These are phyloP conservation scores for Silurus glanis DNA, from an alignment of 2,113 vertebrate species.

Conservation along the genomic window DNA sequence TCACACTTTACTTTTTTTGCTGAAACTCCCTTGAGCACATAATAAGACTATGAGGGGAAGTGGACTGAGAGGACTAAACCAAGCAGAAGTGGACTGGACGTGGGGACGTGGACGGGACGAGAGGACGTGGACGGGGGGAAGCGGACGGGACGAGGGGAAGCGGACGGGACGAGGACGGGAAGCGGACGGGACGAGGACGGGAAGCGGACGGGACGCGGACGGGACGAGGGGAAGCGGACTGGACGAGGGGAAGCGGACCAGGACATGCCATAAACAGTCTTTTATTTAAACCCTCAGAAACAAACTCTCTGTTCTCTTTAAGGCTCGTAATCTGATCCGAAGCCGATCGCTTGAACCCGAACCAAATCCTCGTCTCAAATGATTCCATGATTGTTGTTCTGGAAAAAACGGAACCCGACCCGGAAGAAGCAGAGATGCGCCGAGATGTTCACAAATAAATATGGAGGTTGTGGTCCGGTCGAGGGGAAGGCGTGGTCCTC, in stretches of 20 bases:
- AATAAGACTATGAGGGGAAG: background rate
- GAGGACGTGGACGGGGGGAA: too few species aligned
- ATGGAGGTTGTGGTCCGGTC: slow-evolving; percentile 36
- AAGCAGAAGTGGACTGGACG: too few species aligned
- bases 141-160: too few species aligned
- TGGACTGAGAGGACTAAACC: background rate
- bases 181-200: too few species aligned
- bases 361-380: background rate
- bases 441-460: slow-evolving; percentile 52
- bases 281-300: slow-evolving; percentile 26
- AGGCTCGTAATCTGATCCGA: background rate
- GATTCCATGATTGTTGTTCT: background rate
- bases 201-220: background rate
- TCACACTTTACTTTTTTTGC: background rate
- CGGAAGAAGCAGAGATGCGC: slow-evolving; percentile 18
- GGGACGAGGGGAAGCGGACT: background rate
- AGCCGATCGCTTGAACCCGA: background rate
- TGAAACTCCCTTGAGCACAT: background rate
- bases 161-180: too few species aligned
- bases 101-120: background rate
- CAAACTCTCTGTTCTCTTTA: background rate
- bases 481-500: slow-evolving; percentile 22
- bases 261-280: background rate
- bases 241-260: background rate
- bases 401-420: background rate